Conservation (phyloP, 1,140 invertebrate genomes). For the Pararge aegeria region DNA sequence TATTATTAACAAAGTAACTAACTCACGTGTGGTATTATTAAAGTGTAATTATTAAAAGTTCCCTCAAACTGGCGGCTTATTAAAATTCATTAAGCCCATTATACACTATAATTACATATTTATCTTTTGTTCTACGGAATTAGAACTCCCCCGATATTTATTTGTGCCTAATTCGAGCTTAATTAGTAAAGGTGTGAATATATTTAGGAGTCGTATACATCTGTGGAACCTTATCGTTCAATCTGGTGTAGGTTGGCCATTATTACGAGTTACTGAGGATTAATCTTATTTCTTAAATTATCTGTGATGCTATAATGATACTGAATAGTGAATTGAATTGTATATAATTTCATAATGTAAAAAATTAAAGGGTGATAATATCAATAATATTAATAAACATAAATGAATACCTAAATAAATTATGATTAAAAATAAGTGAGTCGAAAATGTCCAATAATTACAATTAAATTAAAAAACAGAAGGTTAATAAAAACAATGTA, state of each 20-base stretch:
- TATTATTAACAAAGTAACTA: not conserved
- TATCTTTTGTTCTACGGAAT: constrained; percentile 2
- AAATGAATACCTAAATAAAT: too few relatives aligned
- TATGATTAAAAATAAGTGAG: too few relatives aligned
- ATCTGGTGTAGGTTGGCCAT: not conserved
- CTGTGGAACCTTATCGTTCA: not conserved
- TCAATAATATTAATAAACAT: too few relatives aligned
- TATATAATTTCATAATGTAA: too few relatives aligned
- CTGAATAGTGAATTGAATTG: too few relatives aligned
- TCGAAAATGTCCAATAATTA: too few relatives aligned
- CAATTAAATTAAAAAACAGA: too few relatives aligned
- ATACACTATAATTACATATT: constrained; percentile 11
- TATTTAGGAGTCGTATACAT: constrained; percentile 8
- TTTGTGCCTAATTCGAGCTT: constrained; percentile 11
- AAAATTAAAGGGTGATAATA: too few relatives aligned
- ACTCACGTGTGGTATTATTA: not conserved
- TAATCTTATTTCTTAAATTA: not conserved
- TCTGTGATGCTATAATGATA: too few relatives aligned
- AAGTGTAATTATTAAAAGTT: constrained; percentile 6
- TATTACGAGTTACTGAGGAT: not conserved
- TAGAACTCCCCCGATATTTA: constrained; percentile 4
- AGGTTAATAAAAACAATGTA: too few relatives aligned
- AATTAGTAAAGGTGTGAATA: constrained; percentile 13
- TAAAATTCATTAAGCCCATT: constrained; percentile 5
- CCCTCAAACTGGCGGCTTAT: not conserved